Base-by-base conservation (phyloP, 2,797 vertebrate genomes). In the Gadopsis marmoratus region DNA sequence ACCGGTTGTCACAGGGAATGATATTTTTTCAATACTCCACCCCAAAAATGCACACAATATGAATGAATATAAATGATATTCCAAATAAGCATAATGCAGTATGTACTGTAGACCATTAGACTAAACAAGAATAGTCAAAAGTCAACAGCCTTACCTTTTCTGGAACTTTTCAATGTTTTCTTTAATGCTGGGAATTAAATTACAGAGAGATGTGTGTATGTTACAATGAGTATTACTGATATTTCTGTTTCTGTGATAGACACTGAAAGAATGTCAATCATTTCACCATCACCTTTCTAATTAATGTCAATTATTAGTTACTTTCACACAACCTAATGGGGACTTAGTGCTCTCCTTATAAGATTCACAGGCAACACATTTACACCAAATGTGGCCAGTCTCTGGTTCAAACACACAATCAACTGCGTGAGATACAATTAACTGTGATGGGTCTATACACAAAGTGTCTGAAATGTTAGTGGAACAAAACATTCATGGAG, bases 161-260 rank as follows among this genome's bases (percentile, higher is more conserved):
- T 89, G 91, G 5, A 96, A 45, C 84, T 93, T 96, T 70, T 91
- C 83, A 50, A 95, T 90, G 76, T 88, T 95, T 89, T 92, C 92
- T 88, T 96, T 96, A 59, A 97, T 86, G 74, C 96, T 96, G 85
- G 45, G 75, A 88, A 83, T 54, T 12, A 53, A 89, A 83, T 65
- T 2, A 56, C 53, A 82, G 26, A 70, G 41, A 55, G 8, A 50
- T 14, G 3, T 21, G 8, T 54, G 5, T 56, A 76, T 4, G 37
- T 61, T 39, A 54, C 14, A 58, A 8, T 67, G 0, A 59, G 3
- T 4, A 23, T 56, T 31, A 60, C 17, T 37, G 60, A 35, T 29
- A 33, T 43, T 45, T 54, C 9, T 51, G 43, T 65, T 55, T 19
- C 12, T 50, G 26, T 33, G n/a, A 68, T 63, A 16, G 47, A 48